Evolutionary conservation across 2,888 invertebrate genomes (phyloP).

Genomic region (Agapostemon virescens): DNA sequence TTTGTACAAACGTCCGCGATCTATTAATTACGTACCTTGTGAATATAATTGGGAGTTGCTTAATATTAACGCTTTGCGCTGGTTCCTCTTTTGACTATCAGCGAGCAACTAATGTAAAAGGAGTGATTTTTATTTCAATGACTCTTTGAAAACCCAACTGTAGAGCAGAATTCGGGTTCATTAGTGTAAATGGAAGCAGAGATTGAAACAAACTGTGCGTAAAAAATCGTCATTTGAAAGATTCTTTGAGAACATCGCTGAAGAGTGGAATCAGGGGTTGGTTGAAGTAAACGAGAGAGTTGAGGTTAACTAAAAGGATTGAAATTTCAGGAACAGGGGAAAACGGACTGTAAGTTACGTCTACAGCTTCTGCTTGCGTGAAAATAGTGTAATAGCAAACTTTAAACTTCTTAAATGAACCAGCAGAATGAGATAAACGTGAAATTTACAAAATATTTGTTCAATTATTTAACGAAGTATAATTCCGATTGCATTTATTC

Average conservation of each 20-base stretch:
- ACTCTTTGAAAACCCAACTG: background rate
- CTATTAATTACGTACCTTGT: too few relatives aligned
- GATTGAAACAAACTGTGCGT: background rate
- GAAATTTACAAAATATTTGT: background rate
- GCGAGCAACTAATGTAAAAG: background rate
- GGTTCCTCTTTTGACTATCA: background rate
- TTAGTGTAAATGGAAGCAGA: background rate
- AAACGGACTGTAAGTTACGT: background rate
- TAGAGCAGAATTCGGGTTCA: background rate
- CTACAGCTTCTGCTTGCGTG: background rate
- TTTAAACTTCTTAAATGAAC: background rate
- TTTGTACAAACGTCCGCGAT: too few relatives aligned
- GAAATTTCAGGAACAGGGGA: background rate
- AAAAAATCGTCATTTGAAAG: background rate
- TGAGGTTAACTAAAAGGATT: slow-evolving; percentile 4
- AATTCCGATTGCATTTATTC: background rate
- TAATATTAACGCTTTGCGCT: background rate
- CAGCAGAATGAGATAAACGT: background rate
- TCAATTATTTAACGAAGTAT: background rate
- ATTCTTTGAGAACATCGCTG: background rate
- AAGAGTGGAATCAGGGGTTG: background rate
- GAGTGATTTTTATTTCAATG: background rate
- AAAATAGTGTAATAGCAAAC: background rate
- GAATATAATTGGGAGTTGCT: background rate
- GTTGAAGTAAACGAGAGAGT: background rate